These are phyloP conservation scores for Agapornis canus DNA, from an alignment of 2,797 vertebrate genomes.

Conservation along the genomic window DNA sequence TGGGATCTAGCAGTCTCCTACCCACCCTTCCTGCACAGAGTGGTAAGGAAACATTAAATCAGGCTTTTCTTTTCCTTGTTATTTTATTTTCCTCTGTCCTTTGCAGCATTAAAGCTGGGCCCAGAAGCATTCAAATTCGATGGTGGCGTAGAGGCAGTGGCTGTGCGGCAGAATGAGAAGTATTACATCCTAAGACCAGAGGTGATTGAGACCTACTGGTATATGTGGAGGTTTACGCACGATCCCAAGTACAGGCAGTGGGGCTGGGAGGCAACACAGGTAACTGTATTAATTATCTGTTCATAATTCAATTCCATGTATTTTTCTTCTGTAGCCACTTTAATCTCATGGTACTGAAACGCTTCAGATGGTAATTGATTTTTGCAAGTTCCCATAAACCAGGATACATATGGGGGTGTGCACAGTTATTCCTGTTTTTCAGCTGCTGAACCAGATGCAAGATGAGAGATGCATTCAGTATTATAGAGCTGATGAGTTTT, in stretches of 20 bases:
- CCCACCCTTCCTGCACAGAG: background rate
- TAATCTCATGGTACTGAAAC: background rate
- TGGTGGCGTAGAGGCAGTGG: constrained; percentile 93
- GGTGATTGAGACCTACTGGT: constrained; percentile 99
- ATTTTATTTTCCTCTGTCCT: background rate
- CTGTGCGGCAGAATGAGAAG: constrained; percentile 95
- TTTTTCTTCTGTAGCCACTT: background rate
- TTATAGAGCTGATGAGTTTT: background rate
- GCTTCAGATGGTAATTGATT: background rate
- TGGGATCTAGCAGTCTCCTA: background rate
- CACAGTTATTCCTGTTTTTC: background rate
- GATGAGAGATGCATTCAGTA: background rate
- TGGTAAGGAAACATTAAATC: background rate
- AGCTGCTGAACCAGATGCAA: background rate
- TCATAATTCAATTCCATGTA: background rate
- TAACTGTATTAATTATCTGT: constrained; percentile 51
- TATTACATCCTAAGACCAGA: constrained; percentile 97
- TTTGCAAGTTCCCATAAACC: background rate
- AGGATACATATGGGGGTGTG: background rate
- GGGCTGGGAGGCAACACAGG: constrained; percentile 98
- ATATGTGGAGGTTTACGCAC: constrained; percentile 98
- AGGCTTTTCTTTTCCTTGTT: background rate
- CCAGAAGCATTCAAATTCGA: constrained; percentile 98
- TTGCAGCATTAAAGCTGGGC: constrained; percentile 91
- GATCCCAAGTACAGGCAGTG: constrained; percentile 96